phyloP scores from a whole-genome alignment of 2,888 invertebrate species.

The Brachypalpus laphriformis region DNA sequence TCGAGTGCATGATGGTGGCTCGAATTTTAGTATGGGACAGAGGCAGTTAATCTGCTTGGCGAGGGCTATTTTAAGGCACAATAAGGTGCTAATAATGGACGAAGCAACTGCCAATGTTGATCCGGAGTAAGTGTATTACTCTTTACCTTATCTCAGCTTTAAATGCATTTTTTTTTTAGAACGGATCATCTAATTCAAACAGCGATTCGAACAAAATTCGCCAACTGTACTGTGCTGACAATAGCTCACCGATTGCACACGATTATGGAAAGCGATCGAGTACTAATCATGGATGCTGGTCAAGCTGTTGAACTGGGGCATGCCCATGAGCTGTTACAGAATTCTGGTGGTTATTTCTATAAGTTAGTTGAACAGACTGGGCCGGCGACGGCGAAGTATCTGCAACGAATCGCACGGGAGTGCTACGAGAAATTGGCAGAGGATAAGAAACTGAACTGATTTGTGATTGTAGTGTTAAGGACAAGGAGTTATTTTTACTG shows the following conservation, averaged over 20 bases:
- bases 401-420: conserved; percentile 84
- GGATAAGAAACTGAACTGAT: conserved; percentile 30
- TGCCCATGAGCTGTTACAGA: conserved; percentile 86
- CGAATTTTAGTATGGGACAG: conserved; percentile 92
- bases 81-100: conserved; percentile 90
- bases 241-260: conserved; percentile 74
- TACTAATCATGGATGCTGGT: conserved; percentile 78
- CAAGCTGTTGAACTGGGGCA: conserved; percentile 88
- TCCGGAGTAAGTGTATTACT: conserved; percentile 85
- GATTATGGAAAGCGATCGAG: conserved; percentile 71
- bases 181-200: conserved; percentile 55
- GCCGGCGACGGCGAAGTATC: conserved; percentile 83
- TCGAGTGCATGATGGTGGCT: conserved; percentile 88
- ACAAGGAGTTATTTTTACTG: neutral
- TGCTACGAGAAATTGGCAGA: conserved; percentile 30
- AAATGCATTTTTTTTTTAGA: conserved; percentile 24
- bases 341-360: conserved; percentile 84
- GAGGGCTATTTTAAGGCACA: conserved; percentile 89
- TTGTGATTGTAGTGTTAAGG: conserved; percentile 24
- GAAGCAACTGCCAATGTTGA: conserved; percentile 95
- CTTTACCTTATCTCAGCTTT: neutral
- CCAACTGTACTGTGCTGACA: conserved; percentile 66
- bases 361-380: conserved; percentile 87
- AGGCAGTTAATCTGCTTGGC: conserved; percentile 92
- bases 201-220: conserved; percentile 60